Evolutionary conservation across 2,797 vertebrate species (phyloP).

Genomic region (Hoplostethus mediterraneus): DNA sequence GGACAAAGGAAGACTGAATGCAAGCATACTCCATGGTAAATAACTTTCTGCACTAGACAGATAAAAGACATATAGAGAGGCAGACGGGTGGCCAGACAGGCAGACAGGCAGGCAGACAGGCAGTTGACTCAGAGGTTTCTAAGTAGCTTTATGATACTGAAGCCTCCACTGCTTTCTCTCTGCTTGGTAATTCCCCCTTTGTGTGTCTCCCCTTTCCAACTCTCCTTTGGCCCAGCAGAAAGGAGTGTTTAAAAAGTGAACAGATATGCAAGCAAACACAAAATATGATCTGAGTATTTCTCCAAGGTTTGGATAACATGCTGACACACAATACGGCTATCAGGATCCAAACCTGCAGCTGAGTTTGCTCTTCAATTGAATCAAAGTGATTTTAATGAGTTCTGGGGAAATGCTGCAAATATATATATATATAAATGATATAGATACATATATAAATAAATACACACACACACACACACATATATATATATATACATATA

Average conservation of each 20-base stretch:
- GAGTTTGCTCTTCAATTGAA: constrained; percentile 22
- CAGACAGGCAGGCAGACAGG: constrained; percentile 13
- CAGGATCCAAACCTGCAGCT: constrained; percentile 45
- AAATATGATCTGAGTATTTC: constrained; percentile 35
- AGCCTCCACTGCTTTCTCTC: constrained; percentile 15
- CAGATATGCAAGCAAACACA: constrained; percentile 40
- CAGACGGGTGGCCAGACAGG: constrained; percentile 18
- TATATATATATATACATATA: constrained; percentile 15
- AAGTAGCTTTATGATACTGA: background rate
- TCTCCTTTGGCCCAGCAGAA: constrained; percentile 12
- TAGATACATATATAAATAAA: constrained; percentile 2
- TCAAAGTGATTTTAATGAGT: constrained; percentile 53
- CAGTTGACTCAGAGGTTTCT: constrained; percentile 25
- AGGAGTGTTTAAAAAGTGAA: constrained; percentile 27
- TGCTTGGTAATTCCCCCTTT: background rate
- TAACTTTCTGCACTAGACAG: constrained; percentile 23
- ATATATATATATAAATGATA: no score
- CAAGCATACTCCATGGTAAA: constrained; percentile 8
- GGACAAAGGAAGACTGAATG: constrained; percentile 35
- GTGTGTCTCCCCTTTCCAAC: constrained; percentile 1
- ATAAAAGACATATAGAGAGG: constrained; percentile 47
- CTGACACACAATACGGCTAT: constrained; percentile 59
- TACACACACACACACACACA: background rate
- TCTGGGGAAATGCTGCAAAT: background rate
- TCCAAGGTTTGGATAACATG: constrained; percentile 43